Conservation (phyloP, 1,140 invertebrate genomes). For the Pseudobourletiella spinata region DNA sequence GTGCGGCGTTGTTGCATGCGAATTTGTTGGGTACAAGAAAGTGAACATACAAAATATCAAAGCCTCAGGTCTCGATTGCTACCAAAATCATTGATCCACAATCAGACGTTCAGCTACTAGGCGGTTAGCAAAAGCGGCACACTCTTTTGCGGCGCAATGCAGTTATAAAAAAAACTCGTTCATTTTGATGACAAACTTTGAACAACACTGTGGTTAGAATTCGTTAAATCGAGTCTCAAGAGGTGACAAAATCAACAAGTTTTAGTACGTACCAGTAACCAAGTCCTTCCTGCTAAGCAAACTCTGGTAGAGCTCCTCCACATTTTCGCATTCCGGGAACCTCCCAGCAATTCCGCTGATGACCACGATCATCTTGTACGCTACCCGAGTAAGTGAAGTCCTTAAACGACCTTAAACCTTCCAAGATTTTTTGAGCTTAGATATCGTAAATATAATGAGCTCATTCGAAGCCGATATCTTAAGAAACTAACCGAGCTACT, state of each 20-base stretch:
- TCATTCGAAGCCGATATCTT: no score
- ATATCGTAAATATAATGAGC: no score
- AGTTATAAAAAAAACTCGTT: slow-evolving; percentile 34
- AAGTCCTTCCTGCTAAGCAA: slow-evolving; percentile 38
- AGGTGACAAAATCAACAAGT: no score
- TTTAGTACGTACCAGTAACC: not conserved
- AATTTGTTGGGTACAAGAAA: no score
- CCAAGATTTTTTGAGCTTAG: no score
- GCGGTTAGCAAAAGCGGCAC: not conserved
- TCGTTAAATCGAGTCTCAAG: not conserved
- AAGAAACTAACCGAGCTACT: no score
- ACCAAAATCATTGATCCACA: not conserved
- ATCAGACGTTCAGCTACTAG: not conserved
- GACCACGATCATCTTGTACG: no score
- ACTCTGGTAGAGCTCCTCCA: slow-evolving; percentile 48
- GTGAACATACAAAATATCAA: not conserved
- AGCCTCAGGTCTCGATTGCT: no score
- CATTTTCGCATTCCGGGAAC: slow-evolving; percentile 48
- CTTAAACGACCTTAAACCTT: no score
- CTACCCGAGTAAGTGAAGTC: no score
- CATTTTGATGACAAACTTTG: not conserved
- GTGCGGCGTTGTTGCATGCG: no score
- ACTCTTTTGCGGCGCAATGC: not conserved
- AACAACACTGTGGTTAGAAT: not conserved
- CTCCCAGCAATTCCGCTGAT: slow-evolving; percentile 49